Evolutionary conservation across 2,113 vertebrate species (phyloP), one percentile per base, ranked within the genome.

Genomic region (Daubentonia madagascariensis): DNA sequence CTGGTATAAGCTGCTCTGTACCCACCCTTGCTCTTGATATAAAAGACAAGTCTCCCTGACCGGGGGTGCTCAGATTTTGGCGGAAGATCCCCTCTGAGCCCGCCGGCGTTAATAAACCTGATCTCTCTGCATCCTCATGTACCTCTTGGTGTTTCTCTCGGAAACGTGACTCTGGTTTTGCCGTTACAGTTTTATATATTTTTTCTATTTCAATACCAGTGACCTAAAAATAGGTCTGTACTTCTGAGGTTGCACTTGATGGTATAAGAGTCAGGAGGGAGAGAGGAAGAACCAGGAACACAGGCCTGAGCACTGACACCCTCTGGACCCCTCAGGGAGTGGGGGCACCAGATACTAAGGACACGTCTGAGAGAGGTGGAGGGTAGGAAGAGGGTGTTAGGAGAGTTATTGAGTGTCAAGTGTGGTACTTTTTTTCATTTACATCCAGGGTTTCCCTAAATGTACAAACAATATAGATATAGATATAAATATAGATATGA

Each of bases 341-440:
- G 7, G 48, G 10, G 0, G 2, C 57, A 3, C 5, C 37, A 1
- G 35, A 1, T 1, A 0, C 14, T 14, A 18, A 32, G 1, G 40
- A 25, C 48, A 1, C 9, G 18, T 13, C 78, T 43, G 16, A 25
- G 6, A 12, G 6, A 28, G 14, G 4, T 3, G 8, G 25, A 17
- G 18, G 57, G 4, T 2, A 5, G 35, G 76, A 12, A 35, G 10
- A 48, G 20, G 25, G 37, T 25, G 11, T 6, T 1, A n/a, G 25
- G 61, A 37, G 32, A 28, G 9, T 52, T 23, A 1, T 2, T 22
- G 50, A 57, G 13, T 25, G 43, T 4, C 18, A n/a, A 68, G 25
- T 23, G 8, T 3, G 3, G 18, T 4, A 4, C 14, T 16, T 48
- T 43, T 3, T 40, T 68, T 70, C 7, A 54, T 35, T 50, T 52